These are phyloP conservation scores for Callocephalon fimbriatum DNA, from an alignment of 2,113 vertebrate genomes.

Conservation along the genomic window DNA sequence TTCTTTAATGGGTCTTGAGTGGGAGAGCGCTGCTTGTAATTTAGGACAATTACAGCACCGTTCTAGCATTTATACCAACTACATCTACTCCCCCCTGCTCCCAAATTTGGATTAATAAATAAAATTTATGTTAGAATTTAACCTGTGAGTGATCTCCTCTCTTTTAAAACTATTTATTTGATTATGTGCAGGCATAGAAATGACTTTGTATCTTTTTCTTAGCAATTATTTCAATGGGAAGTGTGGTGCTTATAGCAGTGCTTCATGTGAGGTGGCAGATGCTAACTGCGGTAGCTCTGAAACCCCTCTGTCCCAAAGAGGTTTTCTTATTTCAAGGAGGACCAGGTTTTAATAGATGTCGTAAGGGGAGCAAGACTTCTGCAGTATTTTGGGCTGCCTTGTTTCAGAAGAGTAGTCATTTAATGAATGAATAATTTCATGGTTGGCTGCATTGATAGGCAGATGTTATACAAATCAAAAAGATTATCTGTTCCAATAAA, in stretches of 20 bases:
- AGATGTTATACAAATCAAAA: neutral
- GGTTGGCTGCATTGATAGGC: neutral
- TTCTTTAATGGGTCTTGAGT: neutral
- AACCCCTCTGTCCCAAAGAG: neutral
- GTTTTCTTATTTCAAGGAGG: neutral
- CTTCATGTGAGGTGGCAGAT: conserved; percentile 14
- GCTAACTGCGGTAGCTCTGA: neutral
- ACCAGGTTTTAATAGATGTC: neutral
- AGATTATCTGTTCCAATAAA: neutral
- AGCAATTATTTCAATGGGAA: conserved; percentile 4
- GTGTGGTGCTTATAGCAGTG: neutral
- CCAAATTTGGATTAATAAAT: conserved; percentile 32
- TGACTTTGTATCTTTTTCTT: neutral
- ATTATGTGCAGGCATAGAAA: neutral
- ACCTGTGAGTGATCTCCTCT: neutral
- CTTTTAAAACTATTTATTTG: conserved; percentile 32
- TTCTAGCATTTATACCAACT: neutral
- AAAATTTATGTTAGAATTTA: conserved; percentile 42
- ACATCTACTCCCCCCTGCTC: neutral
- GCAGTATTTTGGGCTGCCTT: neutral
- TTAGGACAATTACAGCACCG: neutral
- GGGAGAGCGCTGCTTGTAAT: neutral
- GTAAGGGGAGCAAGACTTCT: neutral
- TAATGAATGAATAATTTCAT: conserved; percentile 24
- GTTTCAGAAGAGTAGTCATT: neutral